A percentile compares a stretch with the other conserved stretches of the same genome.
phyloP scores from a whole-genome alignment of 2,797 vertebrate species.

The Molossus alvarezi region DNA sequence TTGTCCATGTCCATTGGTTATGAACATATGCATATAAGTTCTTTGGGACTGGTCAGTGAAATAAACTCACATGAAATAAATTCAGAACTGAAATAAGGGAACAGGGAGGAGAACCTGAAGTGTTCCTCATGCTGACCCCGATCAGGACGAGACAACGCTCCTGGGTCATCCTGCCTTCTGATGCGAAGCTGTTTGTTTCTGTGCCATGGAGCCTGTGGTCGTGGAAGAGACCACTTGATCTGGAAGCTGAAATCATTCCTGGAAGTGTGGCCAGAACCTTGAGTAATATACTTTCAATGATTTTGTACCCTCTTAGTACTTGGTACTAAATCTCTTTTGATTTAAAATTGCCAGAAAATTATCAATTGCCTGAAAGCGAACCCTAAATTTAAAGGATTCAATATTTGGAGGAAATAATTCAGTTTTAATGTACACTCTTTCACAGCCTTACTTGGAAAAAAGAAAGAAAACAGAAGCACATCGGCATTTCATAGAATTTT shows the following conservation, averaged over 20 bases:
- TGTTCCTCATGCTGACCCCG: fast-evolving
- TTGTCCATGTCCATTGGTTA: too few species aligned
- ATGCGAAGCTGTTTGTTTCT: not conserved
- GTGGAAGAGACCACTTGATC: not conserved
- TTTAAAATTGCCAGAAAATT: constrained; percentile 17
- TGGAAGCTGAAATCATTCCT: not conserved
- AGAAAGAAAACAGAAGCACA: not conserved
- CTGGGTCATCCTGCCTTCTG: not conserved
- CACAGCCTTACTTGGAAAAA: not conserved
- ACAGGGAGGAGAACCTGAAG: fast-evolving
- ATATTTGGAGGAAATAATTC: constrained; percentile 27
- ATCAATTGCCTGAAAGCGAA: constrained; percentile 35
- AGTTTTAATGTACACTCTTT: not conserved
- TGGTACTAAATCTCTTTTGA: not conserved
- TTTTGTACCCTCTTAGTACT: not conserved
- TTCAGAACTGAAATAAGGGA: not conserved
- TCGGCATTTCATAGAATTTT: constrained; percentile 40
- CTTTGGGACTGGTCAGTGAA: not conserved
- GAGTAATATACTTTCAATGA: not conserved
- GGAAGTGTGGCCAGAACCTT: not conserved
- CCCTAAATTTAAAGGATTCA: not conserved
- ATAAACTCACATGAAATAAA: not conserved
- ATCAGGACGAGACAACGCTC: not conserved
- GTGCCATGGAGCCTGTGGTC: not conserved
- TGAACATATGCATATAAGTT: too few species aligned